Base-by-base conservation (phyloP, 1,140 invertebrate genomes). In the Drosophila yakuba region DNA sequence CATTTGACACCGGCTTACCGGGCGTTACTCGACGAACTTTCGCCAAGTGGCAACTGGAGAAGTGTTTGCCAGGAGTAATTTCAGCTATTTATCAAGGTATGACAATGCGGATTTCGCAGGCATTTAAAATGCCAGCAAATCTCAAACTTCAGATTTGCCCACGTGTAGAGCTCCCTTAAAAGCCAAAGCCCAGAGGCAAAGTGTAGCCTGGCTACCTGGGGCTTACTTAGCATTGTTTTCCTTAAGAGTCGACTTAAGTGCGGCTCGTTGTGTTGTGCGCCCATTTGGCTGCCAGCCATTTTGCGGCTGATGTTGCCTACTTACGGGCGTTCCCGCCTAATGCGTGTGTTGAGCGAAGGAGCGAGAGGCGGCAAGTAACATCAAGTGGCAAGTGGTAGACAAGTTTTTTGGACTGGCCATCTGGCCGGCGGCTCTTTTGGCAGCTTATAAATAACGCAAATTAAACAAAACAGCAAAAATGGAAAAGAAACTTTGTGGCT, bases 11-110 rank as follows among this genome's bases (percentile, higher is more conserved):
- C 32, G 64, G 36, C 51, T 71, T 57, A 68, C 62, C 45, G 17
- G 25, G 43, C 56, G 41, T 57, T 47, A 48, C 35, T 23, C 36
- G 5, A 23, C 23, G n/a, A 71, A 69, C 51, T 69, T 58, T 63
- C 17, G 45, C 67, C 64, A 41, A 71, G 41, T 32, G 56, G 15
- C 32, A 47, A 25, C 15, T 12, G 48, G 12, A 20, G n/a, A 47
- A 66, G 48, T 66, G 73, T 80, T 50, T 76, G 56, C 59, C 52
- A 50, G 47, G 44, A 82, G 82, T 78, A 78, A 88, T 88, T 85
- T 88, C 55, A 67, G 82, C 83, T 85, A 85, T 85, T 85, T 85
- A 85, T 86, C 83, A 86, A 88, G 78, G 74, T 85, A 86, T 85
- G 82, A 85, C 82, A 85, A 78, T 75, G 83, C 83, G 69, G 74